Conservation (phyloP, 2,797 vertebrate species). For the Ptychobarbus kaznakovi region DNA sequence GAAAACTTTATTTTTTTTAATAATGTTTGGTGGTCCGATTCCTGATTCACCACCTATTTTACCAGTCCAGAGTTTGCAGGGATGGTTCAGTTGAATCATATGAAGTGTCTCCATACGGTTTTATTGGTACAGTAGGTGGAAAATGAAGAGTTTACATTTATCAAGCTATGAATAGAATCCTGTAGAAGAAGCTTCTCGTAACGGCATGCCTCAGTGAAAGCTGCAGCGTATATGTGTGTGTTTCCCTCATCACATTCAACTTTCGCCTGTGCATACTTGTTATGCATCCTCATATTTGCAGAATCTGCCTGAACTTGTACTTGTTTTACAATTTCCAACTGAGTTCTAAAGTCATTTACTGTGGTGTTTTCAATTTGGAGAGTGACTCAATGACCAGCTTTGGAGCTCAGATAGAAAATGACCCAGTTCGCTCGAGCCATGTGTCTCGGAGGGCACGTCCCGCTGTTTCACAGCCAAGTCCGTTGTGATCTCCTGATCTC, state of each 20-base stretch:
- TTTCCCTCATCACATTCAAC: not conserved
- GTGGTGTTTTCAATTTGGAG: not conserved
- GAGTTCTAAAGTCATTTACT: not conserved
- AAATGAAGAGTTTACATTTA: slow-evolving; percentile 64
- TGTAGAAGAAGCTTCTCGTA: slow-evolving; percentile 61
- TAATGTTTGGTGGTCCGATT: not conserved
- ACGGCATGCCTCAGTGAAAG: slow-evolving; percentile 62
- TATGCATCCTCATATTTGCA: not conserved
- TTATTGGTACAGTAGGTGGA: slow-evolving; percentile 37
- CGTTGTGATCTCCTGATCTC: slow-evolving; percentile 53
- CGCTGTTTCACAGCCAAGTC: slow-evolving; percentile 51
- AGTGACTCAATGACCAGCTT: not conserved
- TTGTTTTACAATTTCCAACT: not conserved
- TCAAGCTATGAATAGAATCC: slow-evolving; percentile 51
- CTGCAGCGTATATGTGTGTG: slow-evolving; percentile 31
- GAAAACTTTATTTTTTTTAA: not conserved
- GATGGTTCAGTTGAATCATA: not conserved
- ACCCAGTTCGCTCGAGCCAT: slow-evolving; percentile 15
- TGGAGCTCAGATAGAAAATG: slow-evolving; percentile 23
- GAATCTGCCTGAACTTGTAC: not conserved
- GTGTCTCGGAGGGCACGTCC: slow-evolving; percentile 34
- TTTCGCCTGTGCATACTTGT: not conserved
- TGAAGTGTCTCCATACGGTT: slow-evolving; percentile 32
- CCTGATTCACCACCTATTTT: not conserved
- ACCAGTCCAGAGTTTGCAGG: not conserved